Conservation (phyloP, 1,140 invertebrate genomes). For the Hylaeus anthracinus region DNA sequence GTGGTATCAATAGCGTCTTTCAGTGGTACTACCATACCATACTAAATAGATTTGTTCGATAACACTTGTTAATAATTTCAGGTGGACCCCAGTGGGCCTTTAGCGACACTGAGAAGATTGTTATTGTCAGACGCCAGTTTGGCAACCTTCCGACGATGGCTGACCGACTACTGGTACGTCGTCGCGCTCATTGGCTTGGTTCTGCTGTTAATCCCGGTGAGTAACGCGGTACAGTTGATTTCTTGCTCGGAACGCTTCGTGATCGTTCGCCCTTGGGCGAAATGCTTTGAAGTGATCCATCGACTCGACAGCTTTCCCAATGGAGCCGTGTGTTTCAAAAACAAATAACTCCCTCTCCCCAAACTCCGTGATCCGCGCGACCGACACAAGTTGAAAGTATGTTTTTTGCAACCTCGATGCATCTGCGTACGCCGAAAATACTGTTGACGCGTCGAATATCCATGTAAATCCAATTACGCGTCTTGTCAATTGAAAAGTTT, state of each 20-base stretch:
- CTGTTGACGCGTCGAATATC: conserved; percentile 2
- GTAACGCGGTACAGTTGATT: conserved; percentile 64
- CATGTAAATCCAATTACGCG: conserved; percentile 27
- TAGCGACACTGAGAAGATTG: conserved; percentile 93
- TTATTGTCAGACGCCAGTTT: conserved; percentile 94
- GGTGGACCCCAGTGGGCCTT: conserved; percentile 95
- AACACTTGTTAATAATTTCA: background rate
- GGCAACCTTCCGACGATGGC: conserved; percentile 92
- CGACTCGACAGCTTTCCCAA: background rate
- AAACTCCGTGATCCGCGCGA: background rate
- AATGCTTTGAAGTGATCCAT: background rate
- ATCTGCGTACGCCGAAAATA: background rate
- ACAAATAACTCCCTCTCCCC: background rate
- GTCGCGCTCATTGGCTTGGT: conserved; percentile 87
- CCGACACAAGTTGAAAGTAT: background rate
- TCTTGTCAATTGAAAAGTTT: conserved; percentile 35
- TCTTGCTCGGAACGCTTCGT: background rate
- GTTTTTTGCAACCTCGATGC: too few species aligned
- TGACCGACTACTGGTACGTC: conserved; percentile 91
- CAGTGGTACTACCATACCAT: too few species aligned
- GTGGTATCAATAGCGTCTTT: too few species aligned
- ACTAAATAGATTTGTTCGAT: too few species aligned
- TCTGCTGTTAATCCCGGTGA: conserved; percentile 88
- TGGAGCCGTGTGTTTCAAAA: background rate
- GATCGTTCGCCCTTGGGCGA: background rate